phyloP scores from a whole-genome alignment of 1,140 invertebrate species.

The Pissodes strobi region DNA sequence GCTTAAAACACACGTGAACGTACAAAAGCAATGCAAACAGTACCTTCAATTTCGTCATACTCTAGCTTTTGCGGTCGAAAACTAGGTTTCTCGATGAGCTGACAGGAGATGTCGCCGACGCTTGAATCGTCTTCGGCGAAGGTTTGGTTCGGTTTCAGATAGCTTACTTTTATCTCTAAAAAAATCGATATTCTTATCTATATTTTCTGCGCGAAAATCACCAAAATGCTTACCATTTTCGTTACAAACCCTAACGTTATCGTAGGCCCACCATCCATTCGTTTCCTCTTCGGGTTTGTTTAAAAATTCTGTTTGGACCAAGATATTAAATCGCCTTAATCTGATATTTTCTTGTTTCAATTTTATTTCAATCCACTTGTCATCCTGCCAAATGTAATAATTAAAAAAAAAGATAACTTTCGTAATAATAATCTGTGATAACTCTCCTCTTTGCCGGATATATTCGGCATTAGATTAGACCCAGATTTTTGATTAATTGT shows the following conservation, averaged over 20 bases:
- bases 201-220: not conserved
- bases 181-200: too few species aligned
- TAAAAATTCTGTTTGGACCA: constrained; percentile 41
- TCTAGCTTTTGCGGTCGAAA: constrained; percentile 39
- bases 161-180: constrained; percentile 43
- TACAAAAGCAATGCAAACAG: not conserved
- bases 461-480: too few species aligned
- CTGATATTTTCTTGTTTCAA: constrained; percentile 43
- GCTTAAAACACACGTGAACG: not conserved
- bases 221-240: constrained; percentile 43
- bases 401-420: too few species aligned
- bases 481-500: too few species aligned
- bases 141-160: constrained; percentile 33
- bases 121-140: constrained; percentile 22
- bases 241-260: constrained; percentile 44
- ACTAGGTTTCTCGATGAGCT: constrained; percentile 40
- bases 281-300: constrained; percentile 4
- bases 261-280: constrained; percentile 45
- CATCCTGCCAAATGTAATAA: too few species aligned
- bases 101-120: constrained; percentile 37
- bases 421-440: too few species aligned
- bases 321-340: constrained; percentile 37
- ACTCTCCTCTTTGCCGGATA: too few species aligned
- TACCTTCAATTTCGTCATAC: constrained; percentile 42
- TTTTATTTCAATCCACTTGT: constrained; percentile 40